Evolutionary conservation across 2,113 vertebrate genomes (phyloP).

Genomic region (Aldabrachelys gigantea): DNA sequence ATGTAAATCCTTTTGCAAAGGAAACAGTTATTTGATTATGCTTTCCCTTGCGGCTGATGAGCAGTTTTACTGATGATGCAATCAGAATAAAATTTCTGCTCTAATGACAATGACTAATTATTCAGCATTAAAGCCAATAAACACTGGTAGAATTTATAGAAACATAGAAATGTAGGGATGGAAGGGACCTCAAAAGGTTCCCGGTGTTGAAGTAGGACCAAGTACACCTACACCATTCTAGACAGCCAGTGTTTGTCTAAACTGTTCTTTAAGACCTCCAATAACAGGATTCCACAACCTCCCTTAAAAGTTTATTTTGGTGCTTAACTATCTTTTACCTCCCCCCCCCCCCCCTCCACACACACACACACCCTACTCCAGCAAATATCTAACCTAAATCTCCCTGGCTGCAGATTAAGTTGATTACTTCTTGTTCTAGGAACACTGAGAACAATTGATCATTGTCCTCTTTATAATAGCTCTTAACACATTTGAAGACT

Average conservation of each 20-base stretch:
- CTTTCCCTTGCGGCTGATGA: background rate
- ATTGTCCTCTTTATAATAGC: too few species aligned
- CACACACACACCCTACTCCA: background rate
- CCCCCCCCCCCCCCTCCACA: too few species aligned
- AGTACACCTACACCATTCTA: background rate
- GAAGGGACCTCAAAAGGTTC: background rate
- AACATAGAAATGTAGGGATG: background rate
- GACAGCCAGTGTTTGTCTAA: background rate
- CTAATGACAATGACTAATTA: background rate
- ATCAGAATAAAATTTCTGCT: background rate
- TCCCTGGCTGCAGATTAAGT: background rate
- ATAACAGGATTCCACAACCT: background rate
- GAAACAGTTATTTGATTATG: background rate
- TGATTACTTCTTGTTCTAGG: background rate
- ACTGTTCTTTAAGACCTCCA: background rate
- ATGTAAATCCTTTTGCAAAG: background rate
- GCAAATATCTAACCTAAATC: background rate
- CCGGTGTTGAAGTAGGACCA: background rate
- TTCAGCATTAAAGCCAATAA: background rate
- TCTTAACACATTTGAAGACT: too few species aligned
- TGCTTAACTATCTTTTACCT: background rate
- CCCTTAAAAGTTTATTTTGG: background rate
- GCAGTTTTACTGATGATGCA: background rate
- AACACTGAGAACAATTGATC: background rate
- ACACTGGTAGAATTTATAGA: background rate